Evolutionary conservation across 1,140 invertebrate genomes (phyloP).

Genomic region (Cotesia chilonis): DNA sequence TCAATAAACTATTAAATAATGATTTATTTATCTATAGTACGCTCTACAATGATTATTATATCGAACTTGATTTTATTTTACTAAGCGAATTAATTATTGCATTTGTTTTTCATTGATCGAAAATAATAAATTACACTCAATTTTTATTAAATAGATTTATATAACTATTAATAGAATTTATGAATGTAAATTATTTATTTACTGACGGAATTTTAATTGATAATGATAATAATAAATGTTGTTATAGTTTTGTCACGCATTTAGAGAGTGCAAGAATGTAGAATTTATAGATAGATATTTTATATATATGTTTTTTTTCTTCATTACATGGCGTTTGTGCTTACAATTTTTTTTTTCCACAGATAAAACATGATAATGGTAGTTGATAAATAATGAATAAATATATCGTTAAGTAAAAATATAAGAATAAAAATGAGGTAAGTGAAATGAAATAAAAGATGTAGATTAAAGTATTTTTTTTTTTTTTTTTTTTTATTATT

Average conservation of each 20-base stretch:
- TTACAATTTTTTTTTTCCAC: constrained; percentile 1
- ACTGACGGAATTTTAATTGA: too few species aligned
- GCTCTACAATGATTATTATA: constrained; percentile 30
- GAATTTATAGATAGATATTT: neutral
- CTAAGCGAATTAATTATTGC: constrained; percentile 11
- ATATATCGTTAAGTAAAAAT: neutral
- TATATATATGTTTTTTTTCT: too few species aligned
- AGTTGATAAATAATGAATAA: neutral
- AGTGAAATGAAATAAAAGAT: constrained; percentile 2
- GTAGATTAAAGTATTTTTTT: neutral
- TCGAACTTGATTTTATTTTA: constrained; percentile 39
- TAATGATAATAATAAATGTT: too few species aligned
- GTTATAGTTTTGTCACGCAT: too few species aligned
- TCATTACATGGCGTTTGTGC: too few species aligned
- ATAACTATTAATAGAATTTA: neutral
- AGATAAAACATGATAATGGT: neutral
- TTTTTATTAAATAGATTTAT: constrained; percentile 15
- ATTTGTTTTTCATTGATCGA: constrained; percentile 8
- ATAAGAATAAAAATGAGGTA: neutral
- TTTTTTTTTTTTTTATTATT: neutral
- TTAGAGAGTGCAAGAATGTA: too few species aligned
- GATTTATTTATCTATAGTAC: constrained; percentile 1
- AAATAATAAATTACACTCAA: neutral
- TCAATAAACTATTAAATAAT: constrained; percentile 19
- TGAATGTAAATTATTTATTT: too few species aligned